phyloP scores from a whole-genome alignment of 2,113 vertebrate species.

The Hipposideros armiger region DNA sequence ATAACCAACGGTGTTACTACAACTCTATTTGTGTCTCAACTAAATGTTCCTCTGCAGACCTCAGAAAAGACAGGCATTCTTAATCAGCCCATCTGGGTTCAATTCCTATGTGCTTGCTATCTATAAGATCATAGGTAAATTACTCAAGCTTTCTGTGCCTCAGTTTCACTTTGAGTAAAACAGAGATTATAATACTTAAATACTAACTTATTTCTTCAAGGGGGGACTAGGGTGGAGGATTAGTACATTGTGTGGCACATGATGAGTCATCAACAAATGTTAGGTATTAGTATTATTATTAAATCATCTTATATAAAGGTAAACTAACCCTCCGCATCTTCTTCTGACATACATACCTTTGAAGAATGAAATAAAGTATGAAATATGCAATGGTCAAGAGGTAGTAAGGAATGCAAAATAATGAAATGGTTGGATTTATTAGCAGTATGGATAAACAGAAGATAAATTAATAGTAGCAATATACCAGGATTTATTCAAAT shows the following conservation, averaged over 20 bases:
- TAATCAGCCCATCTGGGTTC: neutral
- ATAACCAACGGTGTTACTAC: neutral
- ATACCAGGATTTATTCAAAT: neutral
- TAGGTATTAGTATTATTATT: neutral
- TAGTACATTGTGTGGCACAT: neutral
- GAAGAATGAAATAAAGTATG: neutral
- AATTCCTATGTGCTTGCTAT: neutral
- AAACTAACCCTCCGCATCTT: neutral
- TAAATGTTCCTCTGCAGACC: neutral
- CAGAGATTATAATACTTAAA: neutral
- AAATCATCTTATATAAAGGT: neutral
- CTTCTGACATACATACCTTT: neutral
- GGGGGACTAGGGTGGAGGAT: neutral
- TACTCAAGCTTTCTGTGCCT: neutral
- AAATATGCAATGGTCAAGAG: neutral
- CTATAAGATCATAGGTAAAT: neutral
- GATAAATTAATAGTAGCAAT: neutral
- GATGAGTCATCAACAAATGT: neutral
- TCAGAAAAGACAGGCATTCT: neutral
- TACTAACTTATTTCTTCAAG: neutral
- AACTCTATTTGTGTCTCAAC: neutral
- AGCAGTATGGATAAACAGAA: neutral
- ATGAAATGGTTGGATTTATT: neutral
- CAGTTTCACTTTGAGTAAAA: conserved; percentile 8
- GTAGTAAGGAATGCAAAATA: conserved; percentile 24